Evolutionary conservation across 2,797 vertebrate species (phyloP).

Genomic region (Sebastes vulpes): DNA sequence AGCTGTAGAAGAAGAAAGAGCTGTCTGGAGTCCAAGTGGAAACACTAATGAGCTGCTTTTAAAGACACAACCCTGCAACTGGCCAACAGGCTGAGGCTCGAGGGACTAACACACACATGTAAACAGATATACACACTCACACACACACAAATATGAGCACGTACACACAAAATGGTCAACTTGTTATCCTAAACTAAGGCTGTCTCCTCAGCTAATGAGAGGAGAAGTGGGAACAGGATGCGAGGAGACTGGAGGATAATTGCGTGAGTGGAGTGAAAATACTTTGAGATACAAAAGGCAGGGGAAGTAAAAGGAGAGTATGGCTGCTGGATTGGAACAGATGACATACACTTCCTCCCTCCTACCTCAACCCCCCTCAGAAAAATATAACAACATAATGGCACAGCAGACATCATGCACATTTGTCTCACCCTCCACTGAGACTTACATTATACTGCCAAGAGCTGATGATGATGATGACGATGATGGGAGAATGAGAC

Average conservation of each 20-base stretch:
- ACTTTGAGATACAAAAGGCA: constrained; percentile 22
- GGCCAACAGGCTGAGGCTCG: constrained; percentile 38
- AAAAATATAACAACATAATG: not conserved
- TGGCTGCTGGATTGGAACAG: constrained; percentile 33
- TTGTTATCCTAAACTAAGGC: constrained; percentile 43
- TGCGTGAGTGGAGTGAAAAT: constrained; percentile 38
- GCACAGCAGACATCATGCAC: constrained; percentile 15
- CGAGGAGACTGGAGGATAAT: constrained; percentile 51
- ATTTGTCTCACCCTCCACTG: constrained; percentile 39
- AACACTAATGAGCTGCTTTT: constrained; percentile 81
- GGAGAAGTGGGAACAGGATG: constrained; percentile 37
- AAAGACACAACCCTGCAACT: constrained; percentile 60
- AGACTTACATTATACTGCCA: constrained; percentile 49
- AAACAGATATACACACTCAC: not conserved
- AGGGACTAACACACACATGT: constrained; percentile 34
- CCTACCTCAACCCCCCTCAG: not conserved
- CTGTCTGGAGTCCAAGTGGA: constrained; percentile 68
- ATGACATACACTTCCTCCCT: not conserved
- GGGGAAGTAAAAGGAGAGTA: constrained; percentile 34
- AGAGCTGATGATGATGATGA: constrained; percentile 24
- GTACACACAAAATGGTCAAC: constrained; percentile 31
- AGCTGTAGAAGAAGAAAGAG: constrained; percentile 64
- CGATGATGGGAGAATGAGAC: constrained; percentile 10
- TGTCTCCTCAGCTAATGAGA: constrained; percentile 65
- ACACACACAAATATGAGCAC: not conserved